Evolutionary conservation across 1,140 invertebrate species (phyloP).

Genomic region (Ips typographus): DNA sequence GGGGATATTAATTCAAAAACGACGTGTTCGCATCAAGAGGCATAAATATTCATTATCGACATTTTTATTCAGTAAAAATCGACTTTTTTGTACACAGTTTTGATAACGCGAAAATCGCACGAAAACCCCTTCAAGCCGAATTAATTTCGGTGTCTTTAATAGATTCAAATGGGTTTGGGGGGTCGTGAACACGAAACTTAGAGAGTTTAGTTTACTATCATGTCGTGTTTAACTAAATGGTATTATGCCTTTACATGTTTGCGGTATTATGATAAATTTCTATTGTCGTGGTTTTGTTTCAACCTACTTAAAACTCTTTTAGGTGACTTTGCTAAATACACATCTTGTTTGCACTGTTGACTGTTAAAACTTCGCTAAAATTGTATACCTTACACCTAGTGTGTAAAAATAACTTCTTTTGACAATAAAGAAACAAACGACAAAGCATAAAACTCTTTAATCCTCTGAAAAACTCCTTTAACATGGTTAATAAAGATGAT

Average conservation of each 20-base stretch:
- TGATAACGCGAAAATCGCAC: constrained; percentile 17
- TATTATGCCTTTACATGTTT: constrained; percentile 6
- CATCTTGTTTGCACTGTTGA: too few species aligned
- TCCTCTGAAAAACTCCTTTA: too few species aligned
- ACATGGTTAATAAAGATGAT: too few species aligned
- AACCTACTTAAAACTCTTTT: too few species aligned
- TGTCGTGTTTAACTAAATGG: constrained; percentile 15
- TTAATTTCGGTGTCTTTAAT: constrained; percentile 25
- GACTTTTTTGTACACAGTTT: not conserved
- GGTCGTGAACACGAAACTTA: constrained; percentile 30
- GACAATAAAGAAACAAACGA: too few species aligned
- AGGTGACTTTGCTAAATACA: too few species aligned
- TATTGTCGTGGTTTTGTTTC: too few species aligned
- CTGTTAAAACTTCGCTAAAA: too few species aligned
- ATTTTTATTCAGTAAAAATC: not conserved
- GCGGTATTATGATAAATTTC: too few species aligned
- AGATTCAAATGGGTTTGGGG: constrained; percentile 29
- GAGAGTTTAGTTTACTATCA: constrained; percentile 21
- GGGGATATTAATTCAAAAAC: constrained; percentile 7
- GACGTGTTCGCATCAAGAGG: constrained; percentile 1
- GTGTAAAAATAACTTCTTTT: too few species aligned
- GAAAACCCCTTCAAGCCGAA: constrained; percentile 26
- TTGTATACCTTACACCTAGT: too few species aligned
- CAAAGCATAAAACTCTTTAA: too few species aligned
- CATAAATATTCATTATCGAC: not conserved